Evolutionary conservation across 2,797 vertebrate genomes (phyloP).

Genomic region (Nannoperca obscura): DNA sequence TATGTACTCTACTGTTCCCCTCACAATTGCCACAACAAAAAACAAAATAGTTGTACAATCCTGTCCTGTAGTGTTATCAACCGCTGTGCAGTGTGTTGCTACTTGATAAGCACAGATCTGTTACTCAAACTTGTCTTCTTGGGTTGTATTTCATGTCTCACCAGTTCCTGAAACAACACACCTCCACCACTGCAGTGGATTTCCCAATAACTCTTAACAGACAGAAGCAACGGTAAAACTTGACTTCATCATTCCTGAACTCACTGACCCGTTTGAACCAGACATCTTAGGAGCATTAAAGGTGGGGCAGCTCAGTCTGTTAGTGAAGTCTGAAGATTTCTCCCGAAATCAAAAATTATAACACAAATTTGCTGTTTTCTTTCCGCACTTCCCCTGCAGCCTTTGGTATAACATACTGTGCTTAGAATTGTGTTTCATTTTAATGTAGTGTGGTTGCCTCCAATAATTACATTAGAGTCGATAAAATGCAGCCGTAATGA

Average conservation of each 20-base stretch:
- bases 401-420: constrained; percentile 1
- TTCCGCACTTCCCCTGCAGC: background rate
- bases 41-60: background rate
- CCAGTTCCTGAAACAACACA: background rate
- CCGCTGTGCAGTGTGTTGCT: background rate
- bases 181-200: too few relatives aligned
- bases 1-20: too few relatives aligned
- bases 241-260: background rate
- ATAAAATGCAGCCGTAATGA: constrained; percentile 44
- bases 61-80: background rate
- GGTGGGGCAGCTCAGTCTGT: background rate
- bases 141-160: too few relatives aligned
- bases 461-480: constrained; percentile 49
- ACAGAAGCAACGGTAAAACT: background rate
- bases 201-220: background rate
- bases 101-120: background rate
- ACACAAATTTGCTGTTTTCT: background rate
- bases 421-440: constrained; percentile 24
- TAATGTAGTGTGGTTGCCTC: background rate
- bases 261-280: background rate
- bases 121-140: too few relatives aligned
- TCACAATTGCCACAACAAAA: too few relatives aligned
- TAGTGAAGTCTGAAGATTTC: background rate
- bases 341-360: background rate
- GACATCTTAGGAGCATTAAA: background rate